Evolutionary conservation across 2,113 vertebrate species (phyloP), one percentile per base, ranked within the genome.

Genomic region (Smithornis capensis): DNA sequence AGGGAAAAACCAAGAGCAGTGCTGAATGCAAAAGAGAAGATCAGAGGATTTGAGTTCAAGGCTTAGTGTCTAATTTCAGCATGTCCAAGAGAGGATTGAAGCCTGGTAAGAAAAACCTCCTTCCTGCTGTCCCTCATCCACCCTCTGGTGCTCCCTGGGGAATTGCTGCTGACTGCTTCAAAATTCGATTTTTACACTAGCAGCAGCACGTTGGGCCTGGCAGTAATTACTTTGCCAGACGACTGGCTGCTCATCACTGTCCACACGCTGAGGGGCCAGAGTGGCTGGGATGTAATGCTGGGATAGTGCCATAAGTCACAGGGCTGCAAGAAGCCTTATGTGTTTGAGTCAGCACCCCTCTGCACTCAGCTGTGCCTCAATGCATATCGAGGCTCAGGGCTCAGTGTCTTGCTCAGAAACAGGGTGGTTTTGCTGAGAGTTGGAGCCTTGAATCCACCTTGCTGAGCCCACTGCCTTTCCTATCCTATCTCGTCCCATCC

Each of bases 251-350:
- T 60, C 3, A 0, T 31, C 18, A 2, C 84, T 80, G 89, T 21
- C 42, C 17, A 59, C 13, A 13, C 10, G 4, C 24, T 28, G 52
- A 0, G 19, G 53, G 18, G 17, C 17, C 4, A 10, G 27, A 62
- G 56, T 0, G 0, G 56, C 68, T 37, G 21, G 53, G 11, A 49
- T 1, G 3, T 6, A 6, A 15, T 42, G 69, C 59, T 1, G 3
- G 71, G 27, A 7, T 1, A 9, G 22, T 62, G 38, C 52, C 23
- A 1, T 23, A 38, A n/a, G 19, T 49, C 1, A 1, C 22, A 73
- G 50, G 35, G 45, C 38, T 89, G 35, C 59, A 77, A 56, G 49
- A 53, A 77, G 14, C 37, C 40, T 35, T n/a, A 5, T 1, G 3
- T 12, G 74, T 74, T 65, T 53, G 69, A 82, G 69, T 69, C 50